Evolutionary conservation across 1,140 invertebrate species (phyloP), one percentile per base, ranked within the genome.

Genomic region (Popillia japonica): DNA sequence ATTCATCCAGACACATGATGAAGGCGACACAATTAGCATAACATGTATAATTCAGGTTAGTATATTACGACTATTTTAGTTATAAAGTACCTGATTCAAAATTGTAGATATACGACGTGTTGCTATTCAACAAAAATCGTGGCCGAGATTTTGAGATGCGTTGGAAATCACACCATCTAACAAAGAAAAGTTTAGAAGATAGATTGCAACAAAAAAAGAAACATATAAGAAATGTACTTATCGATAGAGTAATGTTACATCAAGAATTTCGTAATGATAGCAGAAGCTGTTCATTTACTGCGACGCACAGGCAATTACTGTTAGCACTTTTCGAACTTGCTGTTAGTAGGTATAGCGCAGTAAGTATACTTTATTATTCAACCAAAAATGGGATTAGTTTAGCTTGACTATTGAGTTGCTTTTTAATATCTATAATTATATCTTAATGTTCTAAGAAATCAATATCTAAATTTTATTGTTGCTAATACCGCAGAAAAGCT

Each of bases 11-110:
- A 85, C 88, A 44, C 87, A 88, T 64, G 87, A 88, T 76, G 92
- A 93, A 85, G 94, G 95, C 84, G 93, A 96, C 84, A 95, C 92
- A 0, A 94, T 94, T 82, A 92, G 92, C 78, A 88, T 95, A 27
- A 88, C 89, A 78, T 85, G 86, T 78, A 84, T 96, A 22, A 89
- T 93, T 72, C 79, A 82, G 78, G 85, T 87, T 81, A 80, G 80
- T 85, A 78, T 3, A 2, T 73, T 14, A 34, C 11, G n/a, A 59
- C 42, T 55, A 40, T 75, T 8, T 74, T 64, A 75, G 27, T 76
- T 81, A 64, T 77, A 68, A 34, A 68, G 22, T 40, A n/a, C 77
- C 14, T 75, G 34, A 14, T 17, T 8, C 17, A 23, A 73, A 55
- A 76, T 74, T 81, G 80, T 82, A 92, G 91, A 91, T 94, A 78